These are phyloP conservation scores for Ptychadena robeensis DNA, from an alignment of 2,797 vertebrate genomes.

Conservation along the genomic window DNA sequence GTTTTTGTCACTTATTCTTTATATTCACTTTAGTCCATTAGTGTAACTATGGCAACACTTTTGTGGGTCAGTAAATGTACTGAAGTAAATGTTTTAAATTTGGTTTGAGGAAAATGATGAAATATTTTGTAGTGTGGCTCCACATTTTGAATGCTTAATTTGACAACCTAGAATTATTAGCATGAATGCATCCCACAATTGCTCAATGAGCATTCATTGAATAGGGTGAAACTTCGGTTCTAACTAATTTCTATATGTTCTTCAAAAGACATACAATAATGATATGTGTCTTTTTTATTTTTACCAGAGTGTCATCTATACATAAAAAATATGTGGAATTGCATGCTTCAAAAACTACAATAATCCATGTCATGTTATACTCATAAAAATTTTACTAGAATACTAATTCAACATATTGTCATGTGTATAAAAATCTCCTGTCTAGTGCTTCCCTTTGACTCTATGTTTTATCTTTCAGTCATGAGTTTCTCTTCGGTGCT, in stretches of 20 bases:
- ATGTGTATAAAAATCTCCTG: too few species aligned
- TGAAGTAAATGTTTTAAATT: conserved; percentile 22
- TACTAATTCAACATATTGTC: too few species aligned
- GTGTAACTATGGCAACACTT: conserved; percentile 29
- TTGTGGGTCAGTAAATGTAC: conserved; percentile 22
- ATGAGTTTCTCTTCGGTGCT: too few species aligned
- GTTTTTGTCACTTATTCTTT: conserved; percentile 17
- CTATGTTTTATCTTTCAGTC: too few species aligned
- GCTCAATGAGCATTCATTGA: conserved; percentile 20
- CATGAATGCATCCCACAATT: conserved; percentile 22
- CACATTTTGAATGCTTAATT: conserved; percentile 17
- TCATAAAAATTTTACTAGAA: too few species aligned
- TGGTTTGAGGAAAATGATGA: conserved; percentile 3
- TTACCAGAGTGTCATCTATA: not conserved
- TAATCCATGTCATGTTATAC: too few species aligned
- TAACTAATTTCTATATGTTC: not conserved
- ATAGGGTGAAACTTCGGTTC: not conserved
- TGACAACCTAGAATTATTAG: conserved; percentile 25
- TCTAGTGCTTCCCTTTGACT: too few species aligned
- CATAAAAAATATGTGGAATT: too few species aligned
- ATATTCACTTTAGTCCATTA: conserved; percentile 38
- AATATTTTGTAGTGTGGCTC: conserved; percentile 33
- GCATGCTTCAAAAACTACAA: too few species aligned
- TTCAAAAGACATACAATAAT: not conserved
- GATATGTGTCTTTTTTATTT: not conserved